Base-by-base conservation (phyloP, 37 sponge, comb jelly and placozoan genomes). In the Beroe forskalii region DNA sequence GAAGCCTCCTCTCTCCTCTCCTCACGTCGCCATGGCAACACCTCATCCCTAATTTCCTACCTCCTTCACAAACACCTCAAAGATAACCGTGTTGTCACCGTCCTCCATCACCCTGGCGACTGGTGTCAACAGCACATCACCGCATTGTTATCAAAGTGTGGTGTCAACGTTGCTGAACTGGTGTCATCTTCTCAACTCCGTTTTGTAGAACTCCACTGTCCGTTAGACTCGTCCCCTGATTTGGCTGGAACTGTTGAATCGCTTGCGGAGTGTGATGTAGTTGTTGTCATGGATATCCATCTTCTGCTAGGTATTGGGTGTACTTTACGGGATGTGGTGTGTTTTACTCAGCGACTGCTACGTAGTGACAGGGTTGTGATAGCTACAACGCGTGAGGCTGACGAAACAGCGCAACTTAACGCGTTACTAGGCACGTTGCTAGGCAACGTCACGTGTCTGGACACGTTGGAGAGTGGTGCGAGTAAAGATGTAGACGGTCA, bases 401-500 rank as follows among this genome's bases (percentile, higher is more conserved):
- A 22, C 9, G 86, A 80, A 80, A 80, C 55, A 39, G 12, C 8
- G 25, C 86, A 80, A 23, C 40, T 80, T 1, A 80, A 80, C 86
- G n/a, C 86, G 86, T 80, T 42, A 3, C 86, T 80, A n/a, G 86
- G 40, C 8, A 6, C 24, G 28, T 42, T 80, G 55, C 30, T 80
- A 22, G 86, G 86, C 0, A 41, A 80, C 55, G 28, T 3, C 48
- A 23, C 35, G 55, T 44, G 38, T 6, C 30, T 80, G 28, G 86
- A 80, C 30, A 80, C 86, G 20, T 38, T 80, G 27, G 40, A 80
- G 12, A 44, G 55, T 44, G 86, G 86, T 0, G 86, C 86, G 2
- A 80, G 86, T 80, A 43, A 22, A 12, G 86, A 80, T 1, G 86
- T 80, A 43, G 86, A 80, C 42, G 86, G 86, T 44, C 86, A 80